Percentiles rank a stretch among this genome's conserved stretches.
These are phyloP conservation scores for Eutolmus rufibarbis DNA, from an alignment of 2,888 invertebrate species.

Conservation along the genomic window DNA sequence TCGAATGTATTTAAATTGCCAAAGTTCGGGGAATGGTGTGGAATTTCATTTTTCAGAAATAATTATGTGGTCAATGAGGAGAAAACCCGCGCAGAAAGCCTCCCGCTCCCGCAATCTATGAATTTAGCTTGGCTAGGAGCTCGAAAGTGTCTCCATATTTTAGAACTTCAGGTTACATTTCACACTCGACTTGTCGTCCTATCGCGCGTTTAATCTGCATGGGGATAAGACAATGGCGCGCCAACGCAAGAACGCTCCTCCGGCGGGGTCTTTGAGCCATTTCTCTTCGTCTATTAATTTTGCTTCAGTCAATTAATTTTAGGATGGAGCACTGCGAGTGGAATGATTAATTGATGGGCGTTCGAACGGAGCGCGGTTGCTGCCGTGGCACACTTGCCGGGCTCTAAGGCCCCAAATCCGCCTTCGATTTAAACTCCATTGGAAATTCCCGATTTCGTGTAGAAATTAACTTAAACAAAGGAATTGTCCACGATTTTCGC, in stretches of 20 bases:
- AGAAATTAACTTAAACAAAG: slow-evolving; percentile 1
- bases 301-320: slow-evolving; percentile 23
- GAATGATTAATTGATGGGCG: slow-evolving; percentile 15
- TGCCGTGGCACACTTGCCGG: not conserved
- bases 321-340: not conserved
- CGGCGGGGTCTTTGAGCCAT: not conserved
- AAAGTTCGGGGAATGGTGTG: not conserved
- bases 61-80: slow-evolving; percentile 6
- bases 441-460: not conserved
- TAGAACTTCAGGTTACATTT: slow-evolving; percentile 27
- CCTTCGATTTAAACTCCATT: not conserved
- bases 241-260: not conserved
- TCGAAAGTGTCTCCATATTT: slow-evolving; percentile 20
- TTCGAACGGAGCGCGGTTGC: not conserved
- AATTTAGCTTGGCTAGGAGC: not conserved
- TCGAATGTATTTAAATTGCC: not conserved
- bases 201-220: slow-evolving; percentile 17
- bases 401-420: not conserved
- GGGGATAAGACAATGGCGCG: not conserved
- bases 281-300: slow-evolving; percentile 21
- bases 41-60: not conserved
- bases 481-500: not conserved
- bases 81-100: not conserved
- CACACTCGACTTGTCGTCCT: not conserved
- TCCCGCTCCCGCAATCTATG: no score